Conservation (phyloP, 2,888 invertebrate species). For the Drepana falcataria region DNA sequence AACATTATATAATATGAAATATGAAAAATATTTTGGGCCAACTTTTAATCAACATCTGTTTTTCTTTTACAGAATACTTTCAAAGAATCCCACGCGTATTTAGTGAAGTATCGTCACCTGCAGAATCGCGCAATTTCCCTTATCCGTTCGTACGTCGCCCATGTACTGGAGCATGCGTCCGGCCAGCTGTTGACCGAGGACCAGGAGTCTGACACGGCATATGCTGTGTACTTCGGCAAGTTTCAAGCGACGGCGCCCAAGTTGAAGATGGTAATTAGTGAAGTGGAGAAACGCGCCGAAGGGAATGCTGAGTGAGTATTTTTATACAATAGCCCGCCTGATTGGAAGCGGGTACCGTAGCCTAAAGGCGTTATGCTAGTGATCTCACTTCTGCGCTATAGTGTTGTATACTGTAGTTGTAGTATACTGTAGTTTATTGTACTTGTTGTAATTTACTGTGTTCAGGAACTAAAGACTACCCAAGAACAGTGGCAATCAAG, state of each 20-base stretch:
- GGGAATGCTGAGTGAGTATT: slow-evolving; percentile 84
- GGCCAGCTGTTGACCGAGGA: slow-evolving; percentile 81
- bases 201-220: slow-evolving; percentile 81
- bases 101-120: slow-evolving; percentile 91
- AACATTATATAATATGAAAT: no score
- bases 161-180: slow-evolving; percentile 87
- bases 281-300: slow-evolving; percentile 88
- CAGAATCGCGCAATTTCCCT: slow-evolving; percentile 88
- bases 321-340: not conserved
- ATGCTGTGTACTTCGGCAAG: slow-evolving; percentile 94
- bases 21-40: no score
- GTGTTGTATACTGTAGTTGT: no score
- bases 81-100: slow-evolving; percentile 90
- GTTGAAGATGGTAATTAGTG: slow-evolving; percentile 87
- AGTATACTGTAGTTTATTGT: no score
- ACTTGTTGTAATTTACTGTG: no score
- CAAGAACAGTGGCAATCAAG: no score
- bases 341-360: no score
- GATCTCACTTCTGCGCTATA: no score
- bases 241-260: slow-evolving; percentile 95
- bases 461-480: no score
- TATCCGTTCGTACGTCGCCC: slow-evolving; percentile 87
- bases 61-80: slow-evolving; percentile 82
- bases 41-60: no score
- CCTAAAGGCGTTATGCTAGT: no score